phyloP scores from a whole-genome alignment of 2,888 invertebrate genomes.

The Habroteleia sp. region DNA sequence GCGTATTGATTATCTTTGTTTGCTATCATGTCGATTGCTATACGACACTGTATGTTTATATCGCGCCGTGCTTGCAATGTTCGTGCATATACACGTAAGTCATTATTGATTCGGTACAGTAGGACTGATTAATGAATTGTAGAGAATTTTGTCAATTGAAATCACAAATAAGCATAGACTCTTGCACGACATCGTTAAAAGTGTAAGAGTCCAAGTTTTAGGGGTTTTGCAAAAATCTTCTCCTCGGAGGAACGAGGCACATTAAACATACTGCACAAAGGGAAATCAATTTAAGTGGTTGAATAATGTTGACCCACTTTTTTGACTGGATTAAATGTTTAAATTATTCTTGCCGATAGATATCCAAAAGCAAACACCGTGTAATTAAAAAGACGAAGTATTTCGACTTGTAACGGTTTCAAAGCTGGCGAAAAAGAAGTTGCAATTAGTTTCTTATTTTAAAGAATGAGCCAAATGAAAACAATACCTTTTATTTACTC shows the following conservation, averaged over 20 bases:
- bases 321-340: conserved; percentile 7
- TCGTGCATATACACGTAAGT: conserved; percentile 11
- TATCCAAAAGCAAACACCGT: not conserved
- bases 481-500: conserved; percentile 17
- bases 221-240: conserved; percentile 11
- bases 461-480: conserved; percentile 6
- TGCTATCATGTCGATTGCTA: conserved; percentile 59
- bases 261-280: conserved; percentile 25
- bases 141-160: conserved; percentile 28
- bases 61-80: conserved; percentile 24
- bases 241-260: not conserved
- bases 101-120: conserved; percentile 38
- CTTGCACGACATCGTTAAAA: conserved; percentile 11
- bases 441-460: conserved; percentile 16
- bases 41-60: conserved; percentile 55
- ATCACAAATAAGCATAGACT: conserved; percentile 4
- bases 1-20: conserved; percentile 65
- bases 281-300: conserved; percentile 11
- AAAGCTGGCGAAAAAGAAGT: not conserved
- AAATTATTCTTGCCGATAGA: conserved; percentile 5
- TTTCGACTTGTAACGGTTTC: not conserved
- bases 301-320: conserved; percentile 21
- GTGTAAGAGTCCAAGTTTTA: conserved; percentile 7
- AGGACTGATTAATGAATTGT: conserved; percentile 36
- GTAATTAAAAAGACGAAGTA: conserved; percentile 5